Evolutionary conservation across 2,888 invertebrate species (phyloP), one percentile per base, ranked within the genome.

Genomic region (Ophioninae sp.): DNA sequence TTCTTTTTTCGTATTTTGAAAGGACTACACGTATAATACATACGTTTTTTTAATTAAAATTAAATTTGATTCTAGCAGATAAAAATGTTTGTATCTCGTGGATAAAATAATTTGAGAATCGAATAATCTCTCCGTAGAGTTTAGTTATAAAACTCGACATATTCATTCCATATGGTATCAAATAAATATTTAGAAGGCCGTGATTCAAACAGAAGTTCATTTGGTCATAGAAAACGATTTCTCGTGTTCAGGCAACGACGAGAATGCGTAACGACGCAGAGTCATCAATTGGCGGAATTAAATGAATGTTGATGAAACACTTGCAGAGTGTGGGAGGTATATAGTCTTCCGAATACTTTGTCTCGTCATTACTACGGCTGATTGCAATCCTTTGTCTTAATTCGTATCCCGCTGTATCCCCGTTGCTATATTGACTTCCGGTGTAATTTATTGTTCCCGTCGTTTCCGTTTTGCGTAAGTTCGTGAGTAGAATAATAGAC

Each of bases 361-460:
- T 69, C 10, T 56, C 39, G 22, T 39, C 20, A 17, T 56, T n/a
- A 7, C n/a, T 44, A 39, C 22, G 20, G 17, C 68, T 13, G 23
- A 30, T 61, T 56, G 39, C 37, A 63, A 39, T 61, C 8, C 22
- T 63, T 23, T 59, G 61, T 56, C 6, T 30, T 20, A 67, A 44
- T 67, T 58, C 65, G 20, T 59, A 41, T n/a, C 23, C 51, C 51
- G 13, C 22, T 64, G 37, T 61, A n/a, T 44, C 39, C 59, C 9
- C 44, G 39, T 37, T 22, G 22, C 8, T 23, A 39, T 63, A n/a
- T 73, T 41, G 51, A 63, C 17, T 77, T 69, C 74, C 51, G 13
- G 44, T 20, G 22, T 20, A 69, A 20, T 65, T 65, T 65, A 73
- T 74, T 69, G 68, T 80, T 41, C 58, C 41, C 17, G 63, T n/a